Evolutionary conservation across 2,888 invertebrate species (phyloP).

Genomic region (Leptothorax acervorum): DNA sequence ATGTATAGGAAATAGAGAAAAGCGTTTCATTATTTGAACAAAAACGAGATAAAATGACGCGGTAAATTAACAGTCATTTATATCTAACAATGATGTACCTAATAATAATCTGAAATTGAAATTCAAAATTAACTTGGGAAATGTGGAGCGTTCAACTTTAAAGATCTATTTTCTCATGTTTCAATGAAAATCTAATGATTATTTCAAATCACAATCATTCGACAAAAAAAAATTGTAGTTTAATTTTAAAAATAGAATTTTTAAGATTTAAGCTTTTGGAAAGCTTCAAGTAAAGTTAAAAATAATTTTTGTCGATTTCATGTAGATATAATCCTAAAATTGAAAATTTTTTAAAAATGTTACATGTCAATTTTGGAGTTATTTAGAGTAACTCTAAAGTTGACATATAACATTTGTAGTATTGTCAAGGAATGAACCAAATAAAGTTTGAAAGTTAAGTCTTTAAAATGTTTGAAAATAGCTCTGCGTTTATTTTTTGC

Average conservation of each 20-base stretch:
- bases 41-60: background rate
- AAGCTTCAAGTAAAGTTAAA: background rate
- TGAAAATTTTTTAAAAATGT: background rate
- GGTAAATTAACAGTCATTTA: background rate
- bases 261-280: background rate
- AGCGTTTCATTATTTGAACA: background rate
- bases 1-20: background rate
- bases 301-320: background rate
- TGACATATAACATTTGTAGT: background rate
- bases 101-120: constrained; percentile 1
- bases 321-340: background rate
- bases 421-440: background rate
- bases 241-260: background rate
- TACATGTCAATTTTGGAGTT: background rate
- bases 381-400: background rate
- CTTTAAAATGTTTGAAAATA: background rate
- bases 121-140: background rate
- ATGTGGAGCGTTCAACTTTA: background rate
- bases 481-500: background rate
- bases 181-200: background rate
- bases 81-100: background rate
- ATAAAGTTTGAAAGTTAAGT: background rate
- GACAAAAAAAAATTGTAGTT: background rate
- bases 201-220: background rate
- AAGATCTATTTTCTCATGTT: background rate